phyloP scores from a whole-genome alignment of 2,113 vertebrate genomes.

The Ceyx margarethae region DNA sequence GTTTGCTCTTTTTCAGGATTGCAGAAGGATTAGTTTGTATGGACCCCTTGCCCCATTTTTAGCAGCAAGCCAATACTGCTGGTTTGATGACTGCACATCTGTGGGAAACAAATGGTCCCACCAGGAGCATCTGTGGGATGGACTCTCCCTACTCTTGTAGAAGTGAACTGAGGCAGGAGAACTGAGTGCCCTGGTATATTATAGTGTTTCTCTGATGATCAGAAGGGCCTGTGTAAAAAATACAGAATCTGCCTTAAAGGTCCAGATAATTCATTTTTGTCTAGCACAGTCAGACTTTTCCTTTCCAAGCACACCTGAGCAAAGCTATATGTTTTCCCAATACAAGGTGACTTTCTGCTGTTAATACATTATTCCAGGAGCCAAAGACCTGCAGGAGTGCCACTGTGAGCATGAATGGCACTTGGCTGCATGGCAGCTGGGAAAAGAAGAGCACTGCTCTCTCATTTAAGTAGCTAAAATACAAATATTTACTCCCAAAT shows the following conservation, averaged over 20 bases:
- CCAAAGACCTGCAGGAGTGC: neutral
- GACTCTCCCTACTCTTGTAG: neutral
- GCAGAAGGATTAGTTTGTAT: neutral
- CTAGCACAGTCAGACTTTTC: neutral
- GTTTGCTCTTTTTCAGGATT: neutral
- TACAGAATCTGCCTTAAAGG: neutral
- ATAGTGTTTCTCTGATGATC: neutral
- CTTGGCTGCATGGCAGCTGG: neutral
- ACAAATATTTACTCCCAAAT: slow-evolving; percentile 48
- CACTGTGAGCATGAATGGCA: neutral
- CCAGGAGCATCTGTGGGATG: neutral
- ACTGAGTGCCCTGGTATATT: neutral
- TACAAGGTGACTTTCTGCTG: neutral
- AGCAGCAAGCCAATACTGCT: neutral
- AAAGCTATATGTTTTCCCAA: neutral
- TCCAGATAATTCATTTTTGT: neutral
- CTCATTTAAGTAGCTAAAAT: slow-evolving; percentile 15
- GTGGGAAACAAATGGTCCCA: neutral
- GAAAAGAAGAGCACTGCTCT: neutral
- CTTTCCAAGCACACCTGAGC: neutral
- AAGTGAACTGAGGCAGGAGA: neutral
- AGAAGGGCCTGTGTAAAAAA: neutral
- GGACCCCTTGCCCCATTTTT: neutral
- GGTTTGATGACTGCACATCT: neutral
- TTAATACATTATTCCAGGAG: neutral